Evolutionary conservation across 2,888 invertebrate species (phyloP).

Genomic region (Mamestra brassicae): DNA sequence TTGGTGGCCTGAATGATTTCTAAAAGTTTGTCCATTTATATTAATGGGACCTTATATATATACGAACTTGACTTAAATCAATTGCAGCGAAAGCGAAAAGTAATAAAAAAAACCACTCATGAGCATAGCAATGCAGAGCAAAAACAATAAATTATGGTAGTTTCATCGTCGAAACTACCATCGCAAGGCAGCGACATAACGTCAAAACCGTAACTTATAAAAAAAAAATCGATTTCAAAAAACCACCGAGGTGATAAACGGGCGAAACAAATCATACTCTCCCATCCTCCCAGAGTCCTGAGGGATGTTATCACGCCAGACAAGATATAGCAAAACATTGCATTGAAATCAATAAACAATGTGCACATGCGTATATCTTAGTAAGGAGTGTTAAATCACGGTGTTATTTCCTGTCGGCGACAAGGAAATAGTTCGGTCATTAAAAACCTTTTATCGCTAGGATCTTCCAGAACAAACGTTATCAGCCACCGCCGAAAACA

Average conservation of each 20-base stretch:
- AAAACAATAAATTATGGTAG: no score
- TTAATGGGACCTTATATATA: no score
- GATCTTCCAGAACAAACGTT: neutral
- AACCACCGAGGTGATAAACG: neutral
- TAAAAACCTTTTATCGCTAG: neutral
- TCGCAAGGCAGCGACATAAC: neutral
- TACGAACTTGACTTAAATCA: neutral
- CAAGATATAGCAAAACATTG: neutral
- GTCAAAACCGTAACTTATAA: neutral
- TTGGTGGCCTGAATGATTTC: no score
- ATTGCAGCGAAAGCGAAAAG: neutral
- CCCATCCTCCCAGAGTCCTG: no score
- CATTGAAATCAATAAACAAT: constrained; percentile 21
- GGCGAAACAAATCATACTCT: neutral
- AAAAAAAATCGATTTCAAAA: neutral
- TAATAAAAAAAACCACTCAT: no score
- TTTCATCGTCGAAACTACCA: neutral
- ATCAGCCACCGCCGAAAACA: neutral
- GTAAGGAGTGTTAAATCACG: constrained; percentile 3
- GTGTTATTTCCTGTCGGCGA: neutral
- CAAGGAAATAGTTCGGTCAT: neutral
- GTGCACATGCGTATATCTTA: constrained; percentile 28
- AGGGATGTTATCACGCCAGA: neutral
- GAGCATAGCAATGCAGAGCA: no score
- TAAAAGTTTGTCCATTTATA: no score